Percentiles rank a stretch among this genome's conserved stretches.
Conservation (phyloP, 2,797 vertebrate genomes). For the Sebastes vulpes region DNA sequence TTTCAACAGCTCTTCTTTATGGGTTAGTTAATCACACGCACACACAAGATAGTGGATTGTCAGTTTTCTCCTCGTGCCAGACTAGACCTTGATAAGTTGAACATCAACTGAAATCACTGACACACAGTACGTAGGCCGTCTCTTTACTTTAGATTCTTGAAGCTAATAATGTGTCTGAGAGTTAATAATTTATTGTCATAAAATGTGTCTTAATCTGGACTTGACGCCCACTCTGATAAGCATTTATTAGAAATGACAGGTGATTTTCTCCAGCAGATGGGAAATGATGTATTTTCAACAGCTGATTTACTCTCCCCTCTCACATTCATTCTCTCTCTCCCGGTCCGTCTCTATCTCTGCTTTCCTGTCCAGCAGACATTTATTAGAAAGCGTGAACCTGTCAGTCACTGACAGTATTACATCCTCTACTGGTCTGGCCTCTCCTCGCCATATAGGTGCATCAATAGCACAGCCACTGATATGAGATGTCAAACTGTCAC, state of each 20-base stretch:
- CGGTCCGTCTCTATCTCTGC: background rate
- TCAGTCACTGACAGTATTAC: conserved; percentile 32
- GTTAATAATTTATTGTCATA: conserved; percentile 21
- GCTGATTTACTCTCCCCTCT: conserved; percentile 19
- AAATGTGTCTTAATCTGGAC: conserved; percentile 30
- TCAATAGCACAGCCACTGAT: background rate
- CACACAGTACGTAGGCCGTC: background rate
- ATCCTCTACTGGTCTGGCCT: conserved; percentile 3
- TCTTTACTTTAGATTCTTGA: background rate
- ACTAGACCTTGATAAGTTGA: conserved; percentile 7
- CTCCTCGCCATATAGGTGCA: background rate
- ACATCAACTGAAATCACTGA: conserved; percentile 2
- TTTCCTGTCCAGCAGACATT: conserved; percentile 23
- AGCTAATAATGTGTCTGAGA: background rate
- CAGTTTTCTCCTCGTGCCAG: background rate
- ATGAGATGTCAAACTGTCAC: conserved; percentile 17
- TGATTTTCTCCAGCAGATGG: conserved; percentile 30
- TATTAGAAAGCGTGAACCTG: conserved; percentile 45
- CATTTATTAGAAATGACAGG: conserved; percentile 19
- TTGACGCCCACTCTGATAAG: background rate
- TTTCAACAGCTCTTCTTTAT: conserved; percentile 15
- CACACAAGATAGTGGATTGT: background rate
- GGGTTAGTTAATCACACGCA: conserved; percentile 6
- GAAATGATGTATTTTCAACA: conserved; percentile 29
- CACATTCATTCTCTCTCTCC: conserved; percentile 25